Conservation (phyloP, 2,113 vertebrate species). For the Podiceps cristatus region DNA sequence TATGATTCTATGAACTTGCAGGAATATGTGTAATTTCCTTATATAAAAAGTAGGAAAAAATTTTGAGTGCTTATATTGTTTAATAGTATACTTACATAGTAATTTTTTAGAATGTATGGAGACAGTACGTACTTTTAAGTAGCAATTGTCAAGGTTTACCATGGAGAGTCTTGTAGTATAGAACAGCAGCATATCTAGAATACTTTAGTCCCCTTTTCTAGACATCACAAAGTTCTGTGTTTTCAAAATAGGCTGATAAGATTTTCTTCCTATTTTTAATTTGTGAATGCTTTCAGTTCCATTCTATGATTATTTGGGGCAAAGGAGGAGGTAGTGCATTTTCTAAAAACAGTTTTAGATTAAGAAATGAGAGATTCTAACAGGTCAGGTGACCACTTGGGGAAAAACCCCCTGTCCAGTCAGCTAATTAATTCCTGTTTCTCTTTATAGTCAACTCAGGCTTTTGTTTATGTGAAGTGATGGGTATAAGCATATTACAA, state of each 20-base stretch:
- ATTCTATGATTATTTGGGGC: background rate
- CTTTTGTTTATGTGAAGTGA: background rate
- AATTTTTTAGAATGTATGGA: slow-evolving; percentile 51
- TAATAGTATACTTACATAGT: slow-evolving; percentile 28
- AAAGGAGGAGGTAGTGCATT: background rate
- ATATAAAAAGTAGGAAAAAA: slow-evolving; percentile 55
- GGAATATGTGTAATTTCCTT: slow-evolving; percentile 67
- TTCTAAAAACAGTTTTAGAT: slow-evolving; percentile 1
- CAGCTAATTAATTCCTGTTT: background rate
- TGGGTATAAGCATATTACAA: background rate
- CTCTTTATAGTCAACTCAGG: background rate
- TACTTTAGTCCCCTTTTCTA: slow-evolving; percentile 59
- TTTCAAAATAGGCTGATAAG: background rate
- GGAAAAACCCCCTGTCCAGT: background rate
- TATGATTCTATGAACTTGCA: slow-evolving; percentile 53
- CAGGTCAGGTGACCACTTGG: background rate
- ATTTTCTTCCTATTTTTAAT: slow-evolving; percentile 50
- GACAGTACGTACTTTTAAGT: slow-evolving; percentile 37
- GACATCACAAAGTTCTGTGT: background rate
- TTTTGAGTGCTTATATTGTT: background rate
- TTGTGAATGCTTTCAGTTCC: background rate
- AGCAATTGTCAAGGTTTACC: slow-evolving; percentile 33
- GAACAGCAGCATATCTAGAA: slow-evolving; percentile 50
- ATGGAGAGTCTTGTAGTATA: slow-evolving; percentile 23
- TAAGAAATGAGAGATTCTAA: slow-evolving; percentile 2